Percentiles rank a stretch among this genome's conserved stretches.
phyloP scores from a whole-genome alignment of 2,113 vertebrate genomes.

The Tricholaema leucomelas region DNA sequence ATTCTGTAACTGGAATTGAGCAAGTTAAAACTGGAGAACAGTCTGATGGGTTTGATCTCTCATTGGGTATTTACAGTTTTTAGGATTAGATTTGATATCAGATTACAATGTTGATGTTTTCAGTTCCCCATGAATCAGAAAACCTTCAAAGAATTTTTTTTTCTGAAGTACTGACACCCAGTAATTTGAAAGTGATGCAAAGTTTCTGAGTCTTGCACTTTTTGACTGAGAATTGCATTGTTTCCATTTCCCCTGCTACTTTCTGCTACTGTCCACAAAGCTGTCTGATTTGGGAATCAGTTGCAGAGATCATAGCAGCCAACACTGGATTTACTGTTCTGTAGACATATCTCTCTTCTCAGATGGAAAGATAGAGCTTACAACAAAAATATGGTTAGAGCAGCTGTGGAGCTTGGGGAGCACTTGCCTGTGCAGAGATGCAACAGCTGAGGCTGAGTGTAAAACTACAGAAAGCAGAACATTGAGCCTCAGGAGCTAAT shows the following conservation, averaged over 20 bases:
- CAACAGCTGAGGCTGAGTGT: neutral
- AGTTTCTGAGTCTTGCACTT: neutral
- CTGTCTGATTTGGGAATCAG: neutral
- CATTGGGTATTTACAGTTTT: neutral
- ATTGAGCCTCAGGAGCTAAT: neutral
- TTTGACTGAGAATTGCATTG: neutral
- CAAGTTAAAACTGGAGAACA: neutral
- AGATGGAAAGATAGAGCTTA: neutral
- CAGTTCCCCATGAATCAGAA: neutral
- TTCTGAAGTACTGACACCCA: neutral
- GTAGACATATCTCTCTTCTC: neutral
- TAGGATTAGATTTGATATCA: neutral
- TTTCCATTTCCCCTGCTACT: neutral
- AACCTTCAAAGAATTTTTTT: neutral
- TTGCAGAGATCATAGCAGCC: neutral
- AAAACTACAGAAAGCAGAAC: neutral
- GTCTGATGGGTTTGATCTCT: neutral
- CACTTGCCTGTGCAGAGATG: rapidly evolving
- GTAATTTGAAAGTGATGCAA: neutral
- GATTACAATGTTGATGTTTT: neutral
- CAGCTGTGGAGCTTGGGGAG: neutral
- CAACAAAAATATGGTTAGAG: neutral
- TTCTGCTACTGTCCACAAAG: neutral
- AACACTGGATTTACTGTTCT: neutral
- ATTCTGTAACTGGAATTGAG: neutral